Evolutionary conservation across 2,797 vertebrate species (phyloP).

Genomic region (Megaceryle alcyon): DNA sequence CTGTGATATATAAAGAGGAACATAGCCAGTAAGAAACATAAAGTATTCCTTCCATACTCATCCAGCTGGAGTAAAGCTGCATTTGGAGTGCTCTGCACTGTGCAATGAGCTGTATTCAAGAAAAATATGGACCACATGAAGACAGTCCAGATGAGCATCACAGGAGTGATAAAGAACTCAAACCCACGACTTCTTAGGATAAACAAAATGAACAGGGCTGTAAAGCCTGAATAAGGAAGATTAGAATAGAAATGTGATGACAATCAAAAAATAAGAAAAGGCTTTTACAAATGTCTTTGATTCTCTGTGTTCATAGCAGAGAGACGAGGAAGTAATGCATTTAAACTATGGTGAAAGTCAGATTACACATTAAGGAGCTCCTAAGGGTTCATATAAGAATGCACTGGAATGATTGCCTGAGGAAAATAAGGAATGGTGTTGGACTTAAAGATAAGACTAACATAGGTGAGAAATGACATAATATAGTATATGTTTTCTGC

Average conservation of each 20-base stretch:
- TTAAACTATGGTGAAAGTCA: not conserved
- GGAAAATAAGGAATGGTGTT: not conserved
- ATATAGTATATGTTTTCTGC: not conserved
- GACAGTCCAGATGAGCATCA: not conserved
- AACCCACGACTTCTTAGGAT: not conserved
- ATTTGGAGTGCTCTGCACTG: not conserved
- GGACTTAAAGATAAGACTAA: not conserved
- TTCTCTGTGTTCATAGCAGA: not conserved
- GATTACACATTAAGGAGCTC: not conserved
- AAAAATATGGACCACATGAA: not conserved
- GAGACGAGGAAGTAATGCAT: not conserved
- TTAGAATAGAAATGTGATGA: not conserved
- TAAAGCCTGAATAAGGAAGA: not conserved
- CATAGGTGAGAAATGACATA: not conserved
- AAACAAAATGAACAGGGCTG: not conserved
- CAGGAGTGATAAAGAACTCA: not conserved
- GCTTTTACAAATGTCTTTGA: not conserved
- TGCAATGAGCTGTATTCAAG: not conserved
- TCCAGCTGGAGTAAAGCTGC: not conserved
- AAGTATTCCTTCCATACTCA: not conserved
- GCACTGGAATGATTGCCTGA: not conserved
- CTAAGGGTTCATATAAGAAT: not conserved
- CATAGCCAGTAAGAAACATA: not conserved
- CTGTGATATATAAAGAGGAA: not conserved
- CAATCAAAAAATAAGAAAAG: not conserved